These are phyloP conservation scores for Leptopilina syphax DNA, from an alignment of 2,888 invertebrate genomes.

Conservation along the genomic window DNA sequence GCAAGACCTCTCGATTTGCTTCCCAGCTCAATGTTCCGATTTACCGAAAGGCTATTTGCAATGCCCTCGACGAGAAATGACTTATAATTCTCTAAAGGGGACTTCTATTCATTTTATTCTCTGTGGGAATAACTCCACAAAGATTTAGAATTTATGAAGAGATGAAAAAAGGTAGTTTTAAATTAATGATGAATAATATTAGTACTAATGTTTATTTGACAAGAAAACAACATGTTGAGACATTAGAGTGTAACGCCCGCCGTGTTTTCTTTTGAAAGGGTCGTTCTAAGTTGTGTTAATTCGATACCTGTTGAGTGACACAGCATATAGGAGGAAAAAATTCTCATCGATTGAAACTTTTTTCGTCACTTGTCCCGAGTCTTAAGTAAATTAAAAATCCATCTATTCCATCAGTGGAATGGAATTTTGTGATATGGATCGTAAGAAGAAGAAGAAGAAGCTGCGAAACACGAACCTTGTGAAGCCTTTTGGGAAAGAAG, in stretches of 20 bases:
- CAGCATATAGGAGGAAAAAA: background rate
- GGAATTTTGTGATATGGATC: constrained; percentile 20
- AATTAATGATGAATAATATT: too few species aligned
- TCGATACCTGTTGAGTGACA: constrained; percentile 38
- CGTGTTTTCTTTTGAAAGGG: constrained; percentile 25
- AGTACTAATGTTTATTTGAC: too few species aligned
- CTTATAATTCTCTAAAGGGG: constrained; percentile 22
- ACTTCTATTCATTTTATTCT: background rate
- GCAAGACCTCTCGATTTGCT: constrained; percentile 36
- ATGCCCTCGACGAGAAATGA: constrained; percentile 20
- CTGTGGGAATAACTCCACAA: background rate
- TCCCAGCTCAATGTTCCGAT: constrained; percentile 28
- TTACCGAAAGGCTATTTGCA: constrained; percentile 33
- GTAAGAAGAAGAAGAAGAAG: background rate
- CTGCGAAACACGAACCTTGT: constrained; percentile 33
- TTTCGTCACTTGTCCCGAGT: too few species aligned
- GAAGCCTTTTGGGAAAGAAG: constrained; percentile 34
- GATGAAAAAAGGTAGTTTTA: too few species aligned
- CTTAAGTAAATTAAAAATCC: background rate
- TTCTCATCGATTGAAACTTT: too few species aligned
- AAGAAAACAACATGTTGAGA: background rate
- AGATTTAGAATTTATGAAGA: background rate
- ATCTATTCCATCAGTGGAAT: background rate
- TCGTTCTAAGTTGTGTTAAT: background rate
- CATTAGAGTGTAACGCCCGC: background rate